Evolutionary conservation across 2,797 vertebrate genomes (phyloP).

Genomic region (Phoeniculus purpureus): DNA sequence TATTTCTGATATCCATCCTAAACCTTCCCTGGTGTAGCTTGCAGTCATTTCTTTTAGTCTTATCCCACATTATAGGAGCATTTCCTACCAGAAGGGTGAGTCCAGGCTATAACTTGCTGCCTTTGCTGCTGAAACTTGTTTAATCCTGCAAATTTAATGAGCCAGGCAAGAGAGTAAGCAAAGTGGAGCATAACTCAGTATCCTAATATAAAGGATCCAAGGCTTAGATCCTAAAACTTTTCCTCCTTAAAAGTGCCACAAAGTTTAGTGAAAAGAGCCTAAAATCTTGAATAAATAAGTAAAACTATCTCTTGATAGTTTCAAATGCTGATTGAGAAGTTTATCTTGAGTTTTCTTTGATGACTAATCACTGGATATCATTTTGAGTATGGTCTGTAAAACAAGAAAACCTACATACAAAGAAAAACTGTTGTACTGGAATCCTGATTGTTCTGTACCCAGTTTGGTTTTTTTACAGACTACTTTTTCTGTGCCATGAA

Average conservation of each 20-base stretch:
- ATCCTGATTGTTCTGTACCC: background rate
- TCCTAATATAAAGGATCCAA: background rate
- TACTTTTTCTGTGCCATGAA: background rate
- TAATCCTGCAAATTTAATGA: background rate
- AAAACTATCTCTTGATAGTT: background rate
- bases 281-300: background rate
- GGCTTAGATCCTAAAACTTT: background rate
- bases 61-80: rapidly evolving
- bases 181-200: background rate
- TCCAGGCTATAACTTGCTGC: background rate
- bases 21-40: too few species aligned
- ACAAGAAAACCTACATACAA: too few species aligned
- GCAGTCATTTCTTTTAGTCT: too few species aligned
- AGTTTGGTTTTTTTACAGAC: background rate
- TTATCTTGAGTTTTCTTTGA: background rate
- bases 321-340: background rate
- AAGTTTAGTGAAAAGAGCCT: background rate
- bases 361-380: background rate
- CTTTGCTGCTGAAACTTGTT: background rate
- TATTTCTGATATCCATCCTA: too few species aligned
- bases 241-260: background rate
- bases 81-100: background rate
- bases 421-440: background rate
- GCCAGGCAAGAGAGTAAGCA: background rate
- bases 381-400: background rate